These are phyloP conservation scores for Podocnemis expansa DNA, from an alignment of 2,113 vertebrate genomes.

Conservation along the genomic window DNA sequence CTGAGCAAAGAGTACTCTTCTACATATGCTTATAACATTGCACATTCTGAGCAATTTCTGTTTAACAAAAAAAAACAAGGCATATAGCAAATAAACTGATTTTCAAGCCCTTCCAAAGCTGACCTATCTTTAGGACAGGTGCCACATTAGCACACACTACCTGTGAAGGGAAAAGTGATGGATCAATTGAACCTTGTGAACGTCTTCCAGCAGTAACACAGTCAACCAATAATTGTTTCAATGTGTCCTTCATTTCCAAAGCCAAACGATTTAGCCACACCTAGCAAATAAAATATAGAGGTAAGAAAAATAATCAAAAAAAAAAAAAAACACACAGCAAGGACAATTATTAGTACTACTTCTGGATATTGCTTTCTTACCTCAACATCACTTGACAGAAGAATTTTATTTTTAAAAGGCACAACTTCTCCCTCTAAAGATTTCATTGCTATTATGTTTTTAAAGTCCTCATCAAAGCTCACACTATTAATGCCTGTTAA, in stretches of 20 bases:
- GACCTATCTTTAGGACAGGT: background rate
- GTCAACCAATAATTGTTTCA: slow-evolving; percentile 88
- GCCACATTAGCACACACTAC: slow-evolving; percentile 70
- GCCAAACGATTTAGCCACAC: slow-evolving; percentile 91
- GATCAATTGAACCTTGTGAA: slow-evolving; percentile 85
- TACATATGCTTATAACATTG: background rate
- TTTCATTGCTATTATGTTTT: slow-evolving; percentile 92
- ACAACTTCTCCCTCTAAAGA: slow-evolving; percentile 95
- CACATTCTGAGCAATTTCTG: background rate
- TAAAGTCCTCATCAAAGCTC: slow-evolving; percentile 89
- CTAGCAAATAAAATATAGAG: slow-evolving; percentile 69
- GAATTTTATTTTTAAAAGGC: slow-evolving; percentile 87
- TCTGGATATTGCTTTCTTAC: slow-evolving; percentile 71
- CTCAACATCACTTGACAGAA: slow-evolving; percentile 92
- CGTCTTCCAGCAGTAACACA: slow-evolving; percentile 86
- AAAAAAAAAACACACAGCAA: background rate
- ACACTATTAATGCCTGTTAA: slow-evolving; percentile 92
- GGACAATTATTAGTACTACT: background rate
- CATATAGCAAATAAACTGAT: background rate
- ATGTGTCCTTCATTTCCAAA: slow-evolving; percentile 93
- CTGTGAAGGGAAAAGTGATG: slow-evolving; percentile 92
- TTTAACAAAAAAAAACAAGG: background rate
- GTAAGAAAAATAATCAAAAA: background rate
- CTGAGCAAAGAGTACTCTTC: background rate
- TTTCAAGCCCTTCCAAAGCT: background rate